Base-by-base conservation (phyloP, 2,113 vertebrate species). In the Dasyprocta punctata region DNA sequence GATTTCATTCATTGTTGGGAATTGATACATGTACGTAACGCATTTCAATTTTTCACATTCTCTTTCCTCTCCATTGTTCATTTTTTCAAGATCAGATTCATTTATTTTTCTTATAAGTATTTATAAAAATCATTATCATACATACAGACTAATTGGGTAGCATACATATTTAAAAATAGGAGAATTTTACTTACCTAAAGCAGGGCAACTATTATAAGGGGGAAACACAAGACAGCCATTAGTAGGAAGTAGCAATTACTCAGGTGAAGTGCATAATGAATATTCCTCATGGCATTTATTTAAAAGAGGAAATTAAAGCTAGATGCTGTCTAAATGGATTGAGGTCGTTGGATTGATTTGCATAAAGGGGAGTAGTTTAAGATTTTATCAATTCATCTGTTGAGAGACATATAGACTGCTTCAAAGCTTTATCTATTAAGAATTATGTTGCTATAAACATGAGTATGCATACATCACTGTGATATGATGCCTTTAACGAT, bases 301-400 rank as follows among this genome's bases (percentile, higher is more conserved):
- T 38, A 95, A 92, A 86, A 90, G 38, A 86, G 8, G 67, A 90
- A 90, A 75, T 54, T 65, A 89, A 90, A 82, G 87, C 3, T 47
- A 80, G 61, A 52, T 52, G 65, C 65, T 77, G 41, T 7, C 20
- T 82, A 52, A 86, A 93, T 0, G 67, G 75, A 14, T 80, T 93
- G 33, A 75, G 36, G 61, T 69, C 52, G 52, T 26, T 17, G 10
- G 22, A 16, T 82, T 9, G 1, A 73, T 58, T 93, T 85, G 2
- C 13, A 41, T 93, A 60, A 24, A 28, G 20, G 26, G 0, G 36
- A 2, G 3, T 6, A 86, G 2, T n/a, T 28, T 80, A 93, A 95
- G 47, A 84, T 3, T 86, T 56, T 71, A 36, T 38, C 67, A 16
- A 69, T 38, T 7, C 36, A 19, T n/a, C 67, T n/a, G 36, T n/a